These are phyloP conservation scores for Enteromius argenteus DNA, from an alignment of 2,797 vertebrate genomes.

Conservation along the genomic window DNA sequence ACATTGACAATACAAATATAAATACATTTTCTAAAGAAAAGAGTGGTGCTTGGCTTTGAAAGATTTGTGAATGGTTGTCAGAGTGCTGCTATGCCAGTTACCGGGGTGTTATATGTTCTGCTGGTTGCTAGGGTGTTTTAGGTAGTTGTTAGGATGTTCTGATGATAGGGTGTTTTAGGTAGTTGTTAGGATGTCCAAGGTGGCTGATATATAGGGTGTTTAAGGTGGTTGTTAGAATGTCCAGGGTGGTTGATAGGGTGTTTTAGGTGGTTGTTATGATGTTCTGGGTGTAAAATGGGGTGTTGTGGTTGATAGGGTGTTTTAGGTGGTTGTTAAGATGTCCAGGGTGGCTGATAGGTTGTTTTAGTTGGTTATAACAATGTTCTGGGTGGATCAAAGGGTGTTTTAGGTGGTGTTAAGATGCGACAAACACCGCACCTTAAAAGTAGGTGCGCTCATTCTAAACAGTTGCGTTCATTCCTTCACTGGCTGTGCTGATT, in stretches of 20 bases:
- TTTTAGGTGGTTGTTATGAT: neutral
- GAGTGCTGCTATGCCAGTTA: conserved; percentile 23
- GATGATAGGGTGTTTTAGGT: neutral
- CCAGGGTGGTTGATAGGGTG: neutral
- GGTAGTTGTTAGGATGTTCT: neutral
- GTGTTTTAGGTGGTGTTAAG: neutral
- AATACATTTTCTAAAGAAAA: neutral
- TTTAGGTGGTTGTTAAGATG: neutral
- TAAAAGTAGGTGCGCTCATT: too few species aligned
- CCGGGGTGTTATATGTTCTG: neutral
- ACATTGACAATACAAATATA: neutral
- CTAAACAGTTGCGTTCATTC: too few species aligned
- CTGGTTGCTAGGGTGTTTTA: neutral
- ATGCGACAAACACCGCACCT: too few species aligned
- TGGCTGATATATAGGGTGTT: neutral
- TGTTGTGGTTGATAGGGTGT: neutral
- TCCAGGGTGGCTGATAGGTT: neutral
- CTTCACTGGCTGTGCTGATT: too few species aligned
- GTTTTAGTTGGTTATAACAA: neutral
- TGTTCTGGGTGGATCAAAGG: neutral
- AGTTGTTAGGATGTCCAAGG: neutral
- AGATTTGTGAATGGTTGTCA: neutral
- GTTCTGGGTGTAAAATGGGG: neutral
- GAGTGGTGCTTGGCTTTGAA: neutral
- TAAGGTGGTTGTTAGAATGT: neutral